Evolutionary conservation across 1,140 invertebrate genomes (phyloP), one percentile per base, ranked within the genome.

Genomic region (Ruditapes philippinarum): DNA sequence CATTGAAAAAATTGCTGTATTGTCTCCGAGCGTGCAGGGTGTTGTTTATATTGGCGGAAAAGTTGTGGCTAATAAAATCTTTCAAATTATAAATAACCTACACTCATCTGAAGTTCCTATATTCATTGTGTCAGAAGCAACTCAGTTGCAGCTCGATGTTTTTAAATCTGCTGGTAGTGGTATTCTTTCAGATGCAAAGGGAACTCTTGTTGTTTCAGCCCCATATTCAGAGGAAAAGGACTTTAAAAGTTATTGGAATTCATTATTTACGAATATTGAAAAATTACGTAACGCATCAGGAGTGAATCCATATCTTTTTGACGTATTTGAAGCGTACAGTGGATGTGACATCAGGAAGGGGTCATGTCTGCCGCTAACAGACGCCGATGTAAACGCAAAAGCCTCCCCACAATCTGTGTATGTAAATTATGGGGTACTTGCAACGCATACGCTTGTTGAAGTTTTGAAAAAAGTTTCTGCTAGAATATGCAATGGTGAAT

Each of bases 41-140:
- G 68, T 86, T 36, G 80, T 91, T 1, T 78, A 88, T 19, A 42
- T 88, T 49, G 82, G 85, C 19, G 33, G 54, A 0, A 33, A 36
- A 7, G 2, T 49, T 11, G 57, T 68, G 25, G 81, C 86, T 14
- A 86, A 74, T 14, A 57, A 25, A 0, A 25, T 91, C 7, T 49
- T 91, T 11, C 40, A 33, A 1, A 70, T 86, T 4, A 51, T 86
- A n/a, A 54, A 79, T 14, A 42, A 7, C 0, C 25, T 17, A 25
- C 7, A 42, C 0, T 85, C 36, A 33, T 36, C 38, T 28, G 65
- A 74, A 7, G 68, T 54, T 0, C 82, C 82, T 25, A 74, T 74
- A 4, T 57, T 88, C 60, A 33, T 90, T 28, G 45, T 90, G 14
- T 88, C 89, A 5, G 89, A 90, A 83, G 49, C 54, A 0, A 36